phyloP scores from a whole-genome alignment of 2,888 invertebrate genomes.

The Ypsolopha sequella region DNA sequence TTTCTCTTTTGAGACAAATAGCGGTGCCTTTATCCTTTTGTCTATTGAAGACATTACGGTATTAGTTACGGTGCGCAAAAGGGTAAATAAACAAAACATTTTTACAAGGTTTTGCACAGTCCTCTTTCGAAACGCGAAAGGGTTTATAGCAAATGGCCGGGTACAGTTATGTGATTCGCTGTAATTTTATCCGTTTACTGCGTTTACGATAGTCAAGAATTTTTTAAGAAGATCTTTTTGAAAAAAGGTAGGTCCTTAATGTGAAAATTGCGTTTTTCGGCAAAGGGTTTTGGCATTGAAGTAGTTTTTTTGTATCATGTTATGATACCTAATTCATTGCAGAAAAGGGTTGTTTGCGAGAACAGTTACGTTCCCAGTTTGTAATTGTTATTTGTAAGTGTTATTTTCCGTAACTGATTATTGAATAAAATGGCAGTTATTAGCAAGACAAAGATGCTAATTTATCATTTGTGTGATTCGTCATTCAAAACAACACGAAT shows the following conservation, averaged over 20 bases:
- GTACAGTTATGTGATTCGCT: slow-evolving; percentile 1
- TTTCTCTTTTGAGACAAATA: slow-evolving; percentile 37
- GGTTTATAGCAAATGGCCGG: slow-evolving; percentile 5
- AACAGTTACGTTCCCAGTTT: neutral
- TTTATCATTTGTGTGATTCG: no score
- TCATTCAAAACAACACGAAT: no score
- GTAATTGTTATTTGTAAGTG: no score
- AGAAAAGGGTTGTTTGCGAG: neutral
- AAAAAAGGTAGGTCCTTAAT: neutral
- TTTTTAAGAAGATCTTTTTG: neutral
- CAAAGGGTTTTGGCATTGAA: neutral
- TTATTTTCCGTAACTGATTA: no score
- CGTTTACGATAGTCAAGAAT: neutral
- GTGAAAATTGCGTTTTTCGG: neutral
- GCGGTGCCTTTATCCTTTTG: slow-evolving; percentile 41
- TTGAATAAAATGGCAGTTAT: no score
- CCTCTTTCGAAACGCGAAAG: slow-evolving; percentile 1
- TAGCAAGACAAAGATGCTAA: no score
- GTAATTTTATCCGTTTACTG: slow-evolving; percentile 3
- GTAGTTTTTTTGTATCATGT: neutral
- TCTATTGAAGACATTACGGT: slow-evolving; percentile 24
- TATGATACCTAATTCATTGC: neutral
- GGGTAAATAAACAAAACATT: slow-evolving; percentile 29
- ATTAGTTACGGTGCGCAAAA: slow-evolving; percentile 52
- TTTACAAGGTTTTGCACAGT: slow-evolving; percentile 3